Evolutionary conservation across 2,797 vertebrate genomes (phyloP).

Genomic region (Taeniopygia guttata): DNA sequence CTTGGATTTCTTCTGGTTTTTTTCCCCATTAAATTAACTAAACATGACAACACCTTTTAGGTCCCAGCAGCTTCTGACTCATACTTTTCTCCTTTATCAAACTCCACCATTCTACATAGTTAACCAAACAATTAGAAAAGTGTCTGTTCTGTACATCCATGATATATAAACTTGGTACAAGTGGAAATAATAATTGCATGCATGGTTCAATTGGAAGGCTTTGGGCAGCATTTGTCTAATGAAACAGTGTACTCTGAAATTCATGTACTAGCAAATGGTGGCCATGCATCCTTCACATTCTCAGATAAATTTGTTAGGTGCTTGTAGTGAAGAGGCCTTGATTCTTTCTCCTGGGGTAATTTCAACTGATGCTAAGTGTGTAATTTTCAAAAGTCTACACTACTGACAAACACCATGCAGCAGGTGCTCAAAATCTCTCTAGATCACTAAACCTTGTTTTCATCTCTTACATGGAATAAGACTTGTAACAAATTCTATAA

Average conservation of each 20-base stretch:
- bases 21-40: background rate
- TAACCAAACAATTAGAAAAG: background rate
- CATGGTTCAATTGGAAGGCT: background rate
- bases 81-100: background rate
- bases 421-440: background rate
- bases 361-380: background rate
- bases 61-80: background rate
- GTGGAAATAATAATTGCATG: background rate
- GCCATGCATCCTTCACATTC: background rate
- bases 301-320: background rate
- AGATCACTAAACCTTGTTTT: background rate
- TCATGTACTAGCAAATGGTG: background rate
- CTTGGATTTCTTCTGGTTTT: background rate
- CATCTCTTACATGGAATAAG: background rate
- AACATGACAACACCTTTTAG: background rate
- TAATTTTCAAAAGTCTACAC: background rate
- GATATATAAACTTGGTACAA: background rate
- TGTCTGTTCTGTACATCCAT: background rate
- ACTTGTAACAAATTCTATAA: background rate
- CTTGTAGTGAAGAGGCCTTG: background rate
- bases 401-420: background rate
- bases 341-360: background rate
- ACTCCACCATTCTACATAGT: background rate
- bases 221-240: background rate
- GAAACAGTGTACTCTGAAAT: background rate